phyloP scores from a whole-genome alignment of 2,888 invertebrate genomes.

The Bombylius discolor region DNA sequence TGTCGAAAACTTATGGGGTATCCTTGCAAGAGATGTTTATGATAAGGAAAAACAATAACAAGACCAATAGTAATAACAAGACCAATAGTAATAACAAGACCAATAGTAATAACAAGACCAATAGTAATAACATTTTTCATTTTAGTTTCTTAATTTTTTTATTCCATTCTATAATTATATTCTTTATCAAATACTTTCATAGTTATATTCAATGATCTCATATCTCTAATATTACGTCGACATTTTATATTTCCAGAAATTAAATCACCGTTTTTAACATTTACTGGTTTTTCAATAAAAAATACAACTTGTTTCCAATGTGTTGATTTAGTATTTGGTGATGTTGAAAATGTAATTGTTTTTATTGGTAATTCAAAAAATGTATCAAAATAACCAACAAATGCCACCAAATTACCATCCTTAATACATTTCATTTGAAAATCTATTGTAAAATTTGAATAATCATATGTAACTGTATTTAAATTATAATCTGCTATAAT shows the following conservation, averaged over 20 bases:
- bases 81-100: too few relatives aligned
- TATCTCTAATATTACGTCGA: conserved; percentile 57
- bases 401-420: conserved; percentile 59
- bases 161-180: conserved; percentile 52
- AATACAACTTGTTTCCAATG: conserved; percentile 79
- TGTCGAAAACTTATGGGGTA: too few relatives aligned
- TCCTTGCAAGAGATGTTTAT: too few relatives aligned
- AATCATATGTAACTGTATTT: conserved; percentile 54
- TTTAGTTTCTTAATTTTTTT: conserved; percentile 18
- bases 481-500: conserved; percentile 62
- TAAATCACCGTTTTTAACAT: conserved; percentile 52
- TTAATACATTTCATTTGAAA: conserved; percentile 52
- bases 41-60: too few relatives aligned
- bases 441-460: conserved; percentile 56
- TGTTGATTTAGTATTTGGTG: conserved; percentile 50
- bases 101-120: too few relatives aligned
- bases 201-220: conserved; percentile 57
- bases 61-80: too few relatives aligned
- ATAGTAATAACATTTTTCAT: too few relatives aligned
- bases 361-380: conserved; percentile 57
- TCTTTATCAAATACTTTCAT: conserved; percentile 49
- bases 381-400: conserved; percentile 86
- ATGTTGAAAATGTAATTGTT: conserved; percentile 52
- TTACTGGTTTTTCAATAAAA: conserved; percentile 59
- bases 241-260: conserved; percentile 58